A percentile compares a stretch with the other conserved stretches of the same genome.
phyloP scores from a whole-genome alignment of 53 echinoderm and acorn worm genomes.

The Zoroaster sp. region DNA sequence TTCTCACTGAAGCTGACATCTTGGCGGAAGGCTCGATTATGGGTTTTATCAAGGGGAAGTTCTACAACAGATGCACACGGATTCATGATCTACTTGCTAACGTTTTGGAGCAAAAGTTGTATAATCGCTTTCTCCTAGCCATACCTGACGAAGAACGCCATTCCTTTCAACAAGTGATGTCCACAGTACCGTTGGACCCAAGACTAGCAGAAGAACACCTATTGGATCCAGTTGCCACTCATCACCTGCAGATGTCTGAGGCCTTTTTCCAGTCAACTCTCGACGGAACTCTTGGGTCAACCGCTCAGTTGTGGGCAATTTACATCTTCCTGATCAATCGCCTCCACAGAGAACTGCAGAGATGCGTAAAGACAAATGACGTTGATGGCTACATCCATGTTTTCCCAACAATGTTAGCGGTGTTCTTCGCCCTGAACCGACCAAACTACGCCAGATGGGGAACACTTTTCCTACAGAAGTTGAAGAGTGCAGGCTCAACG shows the following conservation, averaged over 20 bases:
- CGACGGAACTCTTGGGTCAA: constrained; percentile 16
- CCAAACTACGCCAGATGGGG: constrained; percentile 81
- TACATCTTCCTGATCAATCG: constrained; percentile 69
- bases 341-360: constrained; percentile 67
- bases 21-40: constrained; percentile 69
- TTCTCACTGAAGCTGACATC: constrained; percentile 60
- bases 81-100: constrained; percentile 71
- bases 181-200: constrained; percentile 46
- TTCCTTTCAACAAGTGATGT: constrained; percentile 46
- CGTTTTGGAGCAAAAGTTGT: constrained; percentile 65
- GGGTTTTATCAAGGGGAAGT: constrained; percentile 72
- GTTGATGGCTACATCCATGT: constrained; percentile 54
- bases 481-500: constrained; percentile 24
- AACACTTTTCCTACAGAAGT: constrained; percentile 57
- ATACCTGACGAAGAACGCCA: constrained; percentile 49
- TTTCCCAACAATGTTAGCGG: constrained; percentile 50
- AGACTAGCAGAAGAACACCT: constrained; percentile 31
- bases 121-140: constrained; percentile 25
- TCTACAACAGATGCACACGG: constrained; percentile 77
- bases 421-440: constrained; percentile 73
- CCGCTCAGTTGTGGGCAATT: constrained; percentile 62
- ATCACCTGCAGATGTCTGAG: constrained; percentile 55
- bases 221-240: constrained; percentile 20
- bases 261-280: constrained; percentile 44
- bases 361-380: constrained; percentile 72